Base-by-base conservation (phyloP, 2,113 vertebrate species). In the Cygnus atratus region DNA sequence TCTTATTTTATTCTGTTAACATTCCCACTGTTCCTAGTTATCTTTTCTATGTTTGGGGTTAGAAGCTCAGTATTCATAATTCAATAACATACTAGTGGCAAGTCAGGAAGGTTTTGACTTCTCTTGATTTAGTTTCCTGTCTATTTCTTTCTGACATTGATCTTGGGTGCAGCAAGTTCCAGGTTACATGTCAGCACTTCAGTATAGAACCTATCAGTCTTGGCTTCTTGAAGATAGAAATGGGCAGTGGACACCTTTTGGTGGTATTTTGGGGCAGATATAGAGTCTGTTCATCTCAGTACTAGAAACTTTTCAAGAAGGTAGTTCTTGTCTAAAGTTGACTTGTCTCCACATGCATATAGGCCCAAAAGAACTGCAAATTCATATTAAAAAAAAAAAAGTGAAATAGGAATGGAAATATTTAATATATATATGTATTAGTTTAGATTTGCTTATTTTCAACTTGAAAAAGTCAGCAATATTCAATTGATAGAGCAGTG, bases 11-110 rank as follows among this genome's bases (percentile, higher is more conserved):
- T 6, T 84, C 20, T 37, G 11, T 6, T 46, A 50, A 8, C n/a
- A 6, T 67, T 62, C 15, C n/a, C 4, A 33, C 11, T 2, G 1
- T 1, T 59, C 6, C 1, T 54, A 43, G 44, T 14, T 82, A 8
- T 8, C 3, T 48, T 41, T 58, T 15, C 21, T 28, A 3, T 16
- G 2, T 52, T 65, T 76, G 37, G 35, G 35, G 6, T 3, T 22
- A 14, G 6, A 59, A 54, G 3, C 25, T 21, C 33, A 57, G 7
- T 57, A 25, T 8, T 83, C 7, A 20, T 46, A 35, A 14, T 84
- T 80, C 33, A 71, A 10, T 1, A 5, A 26, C 9, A 25, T 4
- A 8, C 9, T 37, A 62, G 5, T 61, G 58, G 16, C 13, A 48
- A 11, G 20, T 65, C 4, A 72, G 13, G 10, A 83, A 65, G 4